Percentiles rank a stretch among this genome's conserved stretches.
Conservation (phyloP, 2,888 invertebrate species). For the Amorpha juglandis region DNA sequence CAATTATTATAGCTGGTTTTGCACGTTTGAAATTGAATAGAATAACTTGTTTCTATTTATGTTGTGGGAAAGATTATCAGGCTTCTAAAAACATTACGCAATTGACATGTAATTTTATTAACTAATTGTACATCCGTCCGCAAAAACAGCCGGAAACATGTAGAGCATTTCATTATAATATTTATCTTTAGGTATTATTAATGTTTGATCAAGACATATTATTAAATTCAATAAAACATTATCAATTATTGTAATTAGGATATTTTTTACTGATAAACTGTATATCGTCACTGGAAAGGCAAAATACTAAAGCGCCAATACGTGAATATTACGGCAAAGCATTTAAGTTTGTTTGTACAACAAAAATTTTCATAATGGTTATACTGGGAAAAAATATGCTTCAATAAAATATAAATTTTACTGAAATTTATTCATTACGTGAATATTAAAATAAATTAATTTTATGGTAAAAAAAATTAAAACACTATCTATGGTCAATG, state of each 20-base stretch:
- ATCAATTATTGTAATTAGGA: background rate
- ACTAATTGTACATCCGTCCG: conserved; percentile 32
- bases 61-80: conserved; percentile 1
- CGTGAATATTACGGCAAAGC: no score
- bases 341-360: no score
- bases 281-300: no score
- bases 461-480: no score
- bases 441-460: no score
- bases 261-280: no score
- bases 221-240: background rate
- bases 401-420: no score
- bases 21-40: conserved; percentile 3
- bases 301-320: no score
- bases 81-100: conserved; percentile 8
- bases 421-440: no score
- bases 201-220: background rate
- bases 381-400: no score
- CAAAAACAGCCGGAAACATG: conserved; percentile 11
- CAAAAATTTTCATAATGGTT: no score
- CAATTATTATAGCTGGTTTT: background rate
- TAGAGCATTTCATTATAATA: background rate
- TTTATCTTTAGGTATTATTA: conserved; percentile 1
- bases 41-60: conserved; percentile 5
- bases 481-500: no score
- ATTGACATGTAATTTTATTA: background rate